phyloP scores from a whole-genome alignment of 2,797 vertebrate species.

The Botia kubotai region DNA sequence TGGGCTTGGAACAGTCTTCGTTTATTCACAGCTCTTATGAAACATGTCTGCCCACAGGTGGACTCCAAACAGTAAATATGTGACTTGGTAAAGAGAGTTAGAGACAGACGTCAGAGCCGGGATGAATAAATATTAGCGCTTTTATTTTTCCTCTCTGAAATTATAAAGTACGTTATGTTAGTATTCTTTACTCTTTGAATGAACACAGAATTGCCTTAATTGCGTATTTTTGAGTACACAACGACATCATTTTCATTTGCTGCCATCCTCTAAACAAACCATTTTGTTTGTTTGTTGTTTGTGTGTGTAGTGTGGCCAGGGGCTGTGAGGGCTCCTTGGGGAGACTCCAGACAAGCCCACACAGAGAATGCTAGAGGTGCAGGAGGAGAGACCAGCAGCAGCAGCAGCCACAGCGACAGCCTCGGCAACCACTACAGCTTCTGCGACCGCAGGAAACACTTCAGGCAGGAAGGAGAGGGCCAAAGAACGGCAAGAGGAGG shows the following conservation, averaged over 20 bases:
- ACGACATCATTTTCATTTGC: not conserved
- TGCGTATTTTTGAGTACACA: not conserved
- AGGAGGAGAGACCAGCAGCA: conserved; percentile 84
- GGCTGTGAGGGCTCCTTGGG: conserved; percentile 96
- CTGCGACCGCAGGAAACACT: conserved; percentile 65
- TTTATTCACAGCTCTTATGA: not conserved
- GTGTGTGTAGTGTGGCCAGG: conserved; percentile 86
- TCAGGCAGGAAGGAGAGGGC: conserved; percentile 91
- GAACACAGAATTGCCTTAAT: not conserved
- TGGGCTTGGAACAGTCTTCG: not conserved
- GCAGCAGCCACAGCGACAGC: conserved; percentile 62
- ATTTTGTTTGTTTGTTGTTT: conserved; percentile 13
- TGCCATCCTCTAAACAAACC: not conserved
- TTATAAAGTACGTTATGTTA: no score
- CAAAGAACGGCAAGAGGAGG: conserved; percentile 91
- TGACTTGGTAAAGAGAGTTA: not conserved
- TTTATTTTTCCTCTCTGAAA: no score
- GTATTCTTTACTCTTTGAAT: no score
- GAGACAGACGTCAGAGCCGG: no score
- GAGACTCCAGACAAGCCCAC: conserved; percentile 86
- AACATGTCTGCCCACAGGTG: conserved; percentile 17
- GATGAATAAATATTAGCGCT: no score
- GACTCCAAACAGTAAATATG: conserved; percentile 8
- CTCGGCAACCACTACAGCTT: conserved; percentile 75
- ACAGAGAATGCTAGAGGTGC: conserved; percentile 98